A percentile compares a stretch with the other conserved stretches of the same genome.
Evolutionary conservation across 2,797 vertebrate genomes (phyloP).

Genomic region (Sardinella longiceps): DNA sequence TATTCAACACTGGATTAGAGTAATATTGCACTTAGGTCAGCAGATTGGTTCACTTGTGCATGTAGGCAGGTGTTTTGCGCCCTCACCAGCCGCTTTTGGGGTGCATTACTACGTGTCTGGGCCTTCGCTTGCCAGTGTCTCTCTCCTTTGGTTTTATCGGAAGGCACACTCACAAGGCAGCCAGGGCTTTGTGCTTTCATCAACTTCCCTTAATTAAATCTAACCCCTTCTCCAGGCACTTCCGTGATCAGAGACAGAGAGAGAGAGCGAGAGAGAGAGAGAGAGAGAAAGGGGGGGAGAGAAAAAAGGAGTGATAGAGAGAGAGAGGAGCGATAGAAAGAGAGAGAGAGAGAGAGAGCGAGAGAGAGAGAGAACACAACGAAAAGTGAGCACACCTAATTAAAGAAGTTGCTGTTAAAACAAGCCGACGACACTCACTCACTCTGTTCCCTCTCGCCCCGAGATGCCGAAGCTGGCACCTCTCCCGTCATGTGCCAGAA

Average conservation of each 20-base stretch:
- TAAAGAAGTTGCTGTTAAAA: conserved; percentile 73
- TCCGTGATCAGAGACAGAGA: conserved; percentile 71
- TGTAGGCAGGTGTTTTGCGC: conserved; percentile 63
- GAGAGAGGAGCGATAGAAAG: neutral
- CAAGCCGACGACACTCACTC: conserved; percentile 43
- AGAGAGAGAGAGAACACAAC: conserved; percentile 29
- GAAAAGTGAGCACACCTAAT: conserved; percentile 75
- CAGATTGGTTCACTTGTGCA: neutral
- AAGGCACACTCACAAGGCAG: conserved; percentile 73
- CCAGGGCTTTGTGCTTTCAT: conserved; percentile 75
- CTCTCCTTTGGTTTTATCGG: conserved; percentile 70
- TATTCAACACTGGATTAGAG: neutral
- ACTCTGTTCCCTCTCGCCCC: conserved; percentile 25
- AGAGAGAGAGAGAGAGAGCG: neutral
- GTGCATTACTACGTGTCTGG: conserved; percentile 69
- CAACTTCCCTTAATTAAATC: conserved; percentile 81
- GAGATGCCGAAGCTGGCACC: conserved; percentile 50
- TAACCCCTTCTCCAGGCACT: conserved; percentile 74
- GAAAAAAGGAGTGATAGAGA: neutral
- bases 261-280: neutral
- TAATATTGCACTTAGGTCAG: neutral
- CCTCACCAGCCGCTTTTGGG: conserved; percentile 62
- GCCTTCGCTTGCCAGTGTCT: conserved; percentile 72
- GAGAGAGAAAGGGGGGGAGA: neutral
- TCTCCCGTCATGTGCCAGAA: conserved; percentile 55